phyloP scores from a whole-genome alignment of 2,888 invertebrate species.

The Hypercompe scribonia region DNA sequence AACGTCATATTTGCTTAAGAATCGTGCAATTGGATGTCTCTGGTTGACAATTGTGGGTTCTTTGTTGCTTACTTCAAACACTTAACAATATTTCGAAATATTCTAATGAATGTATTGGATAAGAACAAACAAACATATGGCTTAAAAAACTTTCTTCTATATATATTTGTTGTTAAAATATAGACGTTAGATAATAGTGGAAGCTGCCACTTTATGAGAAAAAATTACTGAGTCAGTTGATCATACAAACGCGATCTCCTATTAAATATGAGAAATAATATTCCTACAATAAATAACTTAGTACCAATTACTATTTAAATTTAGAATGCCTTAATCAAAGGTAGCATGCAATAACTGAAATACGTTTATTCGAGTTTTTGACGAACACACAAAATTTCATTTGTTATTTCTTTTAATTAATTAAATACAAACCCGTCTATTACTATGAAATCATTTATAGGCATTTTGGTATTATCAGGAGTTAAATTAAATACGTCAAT shows the following conservation, averaged over 20 bases:
- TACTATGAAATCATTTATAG: neutral
- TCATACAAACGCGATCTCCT: neutral
- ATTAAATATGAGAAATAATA: neutral
- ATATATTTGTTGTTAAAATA: neutral
- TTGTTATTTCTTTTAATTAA: neutral
- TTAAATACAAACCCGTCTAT: neutral
- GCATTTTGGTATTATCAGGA: neutral
- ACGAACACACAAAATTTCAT: neutral
- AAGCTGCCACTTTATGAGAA: neutral
- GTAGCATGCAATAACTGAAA: neutral
- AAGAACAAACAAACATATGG: neutral
- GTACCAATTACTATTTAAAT: neutral
- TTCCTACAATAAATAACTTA: no score
- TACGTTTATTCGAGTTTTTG: neutral
- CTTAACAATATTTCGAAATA: constrained; percentile 8
- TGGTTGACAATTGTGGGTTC: constrained; percentile 30
- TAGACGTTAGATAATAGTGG: neutral
- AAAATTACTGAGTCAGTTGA: neutral
- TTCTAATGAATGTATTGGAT: constrained; percentile 2
- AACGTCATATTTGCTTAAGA: constrained; percentile 53
- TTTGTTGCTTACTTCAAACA: constrained; percentile 13
- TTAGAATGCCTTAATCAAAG: neutral
- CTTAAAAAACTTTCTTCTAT: neutral
- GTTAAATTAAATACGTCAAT: neutral
- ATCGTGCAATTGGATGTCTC: constrained; percentile 41